Base-by-base conservation (phyloP, 1,140 invertebrate species). In the Eufriesea mexicana region DNA sequence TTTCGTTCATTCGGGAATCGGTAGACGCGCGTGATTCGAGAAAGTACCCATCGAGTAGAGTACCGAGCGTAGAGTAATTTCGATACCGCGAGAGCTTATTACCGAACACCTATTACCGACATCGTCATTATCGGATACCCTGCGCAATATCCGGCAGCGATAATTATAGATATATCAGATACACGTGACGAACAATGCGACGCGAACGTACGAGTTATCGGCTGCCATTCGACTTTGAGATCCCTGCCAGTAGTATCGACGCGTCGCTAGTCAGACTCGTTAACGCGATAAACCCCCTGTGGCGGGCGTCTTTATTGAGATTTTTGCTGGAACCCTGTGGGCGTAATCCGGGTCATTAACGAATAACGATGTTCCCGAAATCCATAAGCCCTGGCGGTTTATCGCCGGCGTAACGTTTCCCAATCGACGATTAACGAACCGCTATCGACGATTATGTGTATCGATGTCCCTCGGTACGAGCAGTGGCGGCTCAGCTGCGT, bases 341-440 rank as follows among this genome's bases (percentile, higher is more conserved):
- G 23, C 42, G 51, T 71, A 80, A 87, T 84, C 72, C 85, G 28
- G 9, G 68, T 78, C 57, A 86, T 80, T 84, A 87, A 80, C 76
- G 68, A 59, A 57, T 59, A 45, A 47, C 47, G 71, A 62, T 74
- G 16, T 51, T 47, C 49, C 42, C 61, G 62, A 86, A 81, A 86
- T 86, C 86, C 86, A 77, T 87, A 80, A 84, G 71, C 81, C 47
- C 47, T 54, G 59, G 42, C 45, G 47, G 77, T 87, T 80, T 84
- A 84, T 84, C 77, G 81, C 16, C 49, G 16, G 9, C 16, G 49
- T 47, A 62, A 54, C 47, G 57, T 81, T 68, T 74, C 75, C 59
- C 80, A 75, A 86, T 86, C 85, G 70, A 59, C 76, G 81, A 87
- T 87, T 76, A 86, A 79, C 85, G 62, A 71, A n/a, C 28, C 28